Evolutionary conservation across 2,888 invertebrate genomes (phyloP).

Genomic region (Platypus cylindrus): DNA sequence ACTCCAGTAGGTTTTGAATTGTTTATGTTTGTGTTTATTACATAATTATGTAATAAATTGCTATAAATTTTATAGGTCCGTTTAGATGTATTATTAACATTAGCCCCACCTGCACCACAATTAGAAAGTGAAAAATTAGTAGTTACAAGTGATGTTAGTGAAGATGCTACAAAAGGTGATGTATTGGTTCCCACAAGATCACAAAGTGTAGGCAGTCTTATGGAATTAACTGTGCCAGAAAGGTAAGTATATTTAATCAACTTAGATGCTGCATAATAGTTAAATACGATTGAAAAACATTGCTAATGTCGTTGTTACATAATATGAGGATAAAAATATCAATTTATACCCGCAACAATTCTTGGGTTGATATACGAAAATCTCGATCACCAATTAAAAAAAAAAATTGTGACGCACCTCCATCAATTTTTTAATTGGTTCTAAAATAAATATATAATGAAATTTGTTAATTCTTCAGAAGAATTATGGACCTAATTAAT

Average conservation of each 20-base stretch:
- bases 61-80: constrained; percentile 49
- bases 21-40: no score
- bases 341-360: no score
- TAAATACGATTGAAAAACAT: no score
- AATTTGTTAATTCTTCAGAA: constrained; percentile 40
- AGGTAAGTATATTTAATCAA: constrained; percentile 7
- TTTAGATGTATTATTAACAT: constrained; percentile 70
- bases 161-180: constrained; percentile 30
- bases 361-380: no score
- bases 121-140: constrained; percentile 61
- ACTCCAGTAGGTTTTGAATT: constrained; percentile 50
- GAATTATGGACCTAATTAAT: constrained; percentile 59
- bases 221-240: constrained; percentile 54
- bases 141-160: constrained; percentile 44
- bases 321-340: no score
- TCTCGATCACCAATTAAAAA: no score
- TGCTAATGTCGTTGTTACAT: no score
- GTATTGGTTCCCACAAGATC: constrained; percentile 36
- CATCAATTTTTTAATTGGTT: constrained; percentile 1
- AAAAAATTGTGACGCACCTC: no score
- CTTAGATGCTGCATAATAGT: no score
- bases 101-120: constrained; percentile 68
- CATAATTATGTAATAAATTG: neutral
- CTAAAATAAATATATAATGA: neutral
- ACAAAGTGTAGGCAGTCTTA: constrained; percentile 60